Evolutionary conservation across 35 echinoderm and acorn worm genomes (phyloP), one percentile per base, ranked within the genome.

Genomic region (Patiria miniata): DNA sequence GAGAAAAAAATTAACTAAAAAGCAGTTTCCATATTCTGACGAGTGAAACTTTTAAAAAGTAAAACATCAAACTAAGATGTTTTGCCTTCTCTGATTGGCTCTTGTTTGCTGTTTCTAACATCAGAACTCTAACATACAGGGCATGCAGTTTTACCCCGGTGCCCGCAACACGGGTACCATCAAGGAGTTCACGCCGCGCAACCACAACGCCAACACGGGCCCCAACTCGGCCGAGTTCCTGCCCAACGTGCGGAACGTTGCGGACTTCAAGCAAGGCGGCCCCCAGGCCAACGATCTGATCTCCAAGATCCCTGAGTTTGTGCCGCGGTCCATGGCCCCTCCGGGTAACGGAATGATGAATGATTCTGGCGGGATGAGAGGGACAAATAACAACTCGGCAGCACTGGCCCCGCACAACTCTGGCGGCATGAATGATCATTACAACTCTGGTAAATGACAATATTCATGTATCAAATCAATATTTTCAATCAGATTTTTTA

Each of bases 221-320:
- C 29, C 82, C 82, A 60, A 36, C 82, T 60, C 82, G 32, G 52
- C 82, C 21, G 82, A 84, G 52, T 60, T 84, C 44, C 82, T 84
- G 82, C 82, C 82, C 54, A 84, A 83, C 14, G 51, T 59, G 2
- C 51, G 53, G 88, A 83, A 73, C 26, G 28, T 60, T 18, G 65
- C n/a, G 55, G 92, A 79, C 81, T 87, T 87, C 76, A 87, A 89
- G 39, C 87, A 83, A 36, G 52, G 40, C 33, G 22, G 39, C 30
- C 16, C 42, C 36, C 50, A 60, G 19, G 44, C 77, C 33, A 91
- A 95, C 80, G 77, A 86, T 40, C 52, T 95, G 15, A 91, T 86
- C 22, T 85, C 93, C 18, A 82, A 86, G 61, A 87, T 95, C 52
- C 93, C 93, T 7, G 93, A 95, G 52, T 95, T 95, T 88, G 93